Evolutionary conservation across 2,797 vertebrate genomes (phyloP).

Genomic region (Urosaurus nigricauda): DNA sequence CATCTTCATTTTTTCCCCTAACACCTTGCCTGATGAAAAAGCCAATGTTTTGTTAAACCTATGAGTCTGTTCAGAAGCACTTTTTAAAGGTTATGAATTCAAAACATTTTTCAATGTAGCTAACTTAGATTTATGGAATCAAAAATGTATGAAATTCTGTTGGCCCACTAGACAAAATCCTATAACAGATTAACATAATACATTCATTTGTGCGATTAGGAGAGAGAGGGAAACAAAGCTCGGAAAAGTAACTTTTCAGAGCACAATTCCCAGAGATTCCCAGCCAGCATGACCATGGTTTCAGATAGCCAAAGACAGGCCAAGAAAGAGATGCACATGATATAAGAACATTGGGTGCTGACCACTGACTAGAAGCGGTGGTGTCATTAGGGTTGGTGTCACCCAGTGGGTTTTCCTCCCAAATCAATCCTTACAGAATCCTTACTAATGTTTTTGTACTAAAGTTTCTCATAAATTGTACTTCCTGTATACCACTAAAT

Average conservation of each 20-base stretch:
- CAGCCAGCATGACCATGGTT: neutral
- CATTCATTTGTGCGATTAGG: too few relatives aligned
- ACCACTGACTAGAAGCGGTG: too few relatives aligned
- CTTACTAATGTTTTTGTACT: too few relatives aligned
- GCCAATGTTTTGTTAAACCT: neutral
- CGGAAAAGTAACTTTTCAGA: too few relatives aligned
- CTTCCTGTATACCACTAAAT: too few relatives aligned
- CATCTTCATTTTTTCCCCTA: too few relatives aligned
- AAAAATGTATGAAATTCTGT: neutral
- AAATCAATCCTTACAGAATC: too few relatives aligned
- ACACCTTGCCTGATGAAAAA: too few relatives aligned
- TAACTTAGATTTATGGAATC: neutral
- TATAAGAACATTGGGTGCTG: neutral
- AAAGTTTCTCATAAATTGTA: too few relatives aligned
- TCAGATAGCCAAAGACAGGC: neutral
- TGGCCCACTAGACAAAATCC: neutral
- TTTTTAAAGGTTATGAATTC: neutral
- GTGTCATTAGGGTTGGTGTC: too few relatives aligned
- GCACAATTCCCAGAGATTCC: neutral
- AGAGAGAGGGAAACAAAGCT: too few relatives aligned
- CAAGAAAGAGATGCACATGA: neutral
- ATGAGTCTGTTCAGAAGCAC: slow-evolving; percentile 20
- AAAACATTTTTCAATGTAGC: neutral
- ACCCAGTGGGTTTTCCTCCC: too few relatives aligned
- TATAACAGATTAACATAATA: neutral